Base-by-base conservation (phyloP, 1,140 invertebrate species). In the Drosophila nebulosa region DNA sequence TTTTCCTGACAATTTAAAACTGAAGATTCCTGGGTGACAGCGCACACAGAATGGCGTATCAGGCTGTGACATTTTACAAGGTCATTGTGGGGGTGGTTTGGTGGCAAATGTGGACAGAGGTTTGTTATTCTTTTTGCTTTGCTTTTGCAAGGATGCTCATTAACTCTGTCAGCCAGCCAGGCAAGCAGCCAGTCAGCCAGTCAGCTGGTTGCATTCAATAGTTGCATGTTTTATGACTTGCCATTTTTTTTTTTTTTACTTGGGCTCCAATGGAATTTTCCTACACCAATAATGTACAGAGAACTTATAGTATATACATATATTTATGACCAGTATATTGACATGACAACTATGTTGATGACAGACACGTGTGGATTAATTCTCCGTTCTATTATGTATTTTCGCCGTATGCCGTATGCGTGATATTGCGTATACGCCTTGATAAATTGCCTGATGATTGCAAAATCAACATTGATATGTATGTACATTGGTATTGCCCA, bases 41-140 rank as follows among this genome's bases (percentile, higher is more conserved):
- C 53, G 30, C 52, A 6, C 46, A 21, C 66, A 69, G 66, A 74
- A 67, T 56, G 39, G 57, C n/a, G 7, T 27, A 63, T 67, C 61
- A 64, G 46, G 57, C 74, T 66, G 46, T 86, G 81, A 86, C 81
- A 86, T 86, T 80, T 69, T 67, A 64, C 81, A 86, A 86, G 81
- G 81, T 86, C 83, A 81, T 59, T 53, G 61, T 64, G 63, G 27
- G 30, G 30, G 30, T 12, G 10, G 2, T 12, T 32, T 30, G 7
- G 7, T 30, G 27, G 10, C n/a, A 27, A 35, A 10, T 32, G 42
- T 22, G 27, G 22, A 27, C 12, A 32, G 14, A 27, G 14, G 22
- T 22, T 5, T n/a, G n/a, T 24, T 42, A 0, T 42, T 6, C 2
- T 42, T 21, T 6, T 18, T 46, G 16, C 9, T 46, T 18, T 53